Percentiles rank a stretch among this genome's conserved stretches.
phyloP scores from a whole-genome alignment of 2,888 invertebrate genomes.

The Calameuta filiformis region DNA sequence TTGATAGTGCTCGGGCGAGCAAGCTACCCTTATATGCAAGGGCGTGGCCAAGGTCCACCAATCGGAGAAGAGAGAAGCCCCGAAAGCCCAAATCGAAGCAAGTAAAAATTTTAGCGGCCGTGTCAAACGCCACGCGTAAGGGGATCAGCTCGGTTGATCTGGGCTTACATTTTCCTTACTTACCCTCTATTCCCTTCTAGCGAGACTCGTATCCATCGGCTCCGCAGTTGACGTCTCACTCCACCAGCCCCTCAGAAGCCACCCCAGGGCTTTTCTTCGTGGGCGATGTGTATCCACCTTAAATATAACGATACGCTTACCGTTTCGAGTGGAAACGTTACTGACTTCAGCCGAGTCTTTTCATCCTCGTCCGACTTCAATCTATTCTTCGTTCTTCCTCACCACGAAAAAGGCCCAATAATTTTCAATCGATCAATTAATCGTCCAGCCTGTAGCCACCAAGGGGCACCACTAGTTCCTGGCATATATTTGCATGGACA shows the following conservation, averaged over 20 bases:
- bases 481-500: background rate
- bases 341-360: constrained; percentile 7
- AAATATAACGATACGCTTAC: constrained; percentile 4
- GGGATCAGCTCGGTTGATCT: constrained; percentile 57
- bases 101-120: constrained; percentile 61
- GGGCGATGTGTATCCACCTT: constrained; percentile 1
- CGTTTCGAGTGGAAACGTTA: background rate
- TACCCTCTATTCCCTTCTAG: constrained; percentile 8
- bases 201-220: background rate
- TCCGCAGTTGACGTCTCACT: background rate
- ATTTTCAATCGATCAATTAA: background rate
- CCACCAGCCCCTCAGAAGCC: background rate
- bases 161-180: constrained; percentile 53
- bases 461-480: background rate
- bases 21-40: constrained; percentile 57
- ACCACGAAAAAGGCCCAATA: background rate
- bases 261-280: background rate
- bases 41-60: constrained; percentile 62
- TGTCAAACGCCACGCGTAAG: constrained; percentile 56
- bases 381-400: background rate
- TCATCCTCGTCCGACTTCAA: constrained; percentile 10
- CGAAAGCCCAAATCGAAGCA: constrained; percentile 58
- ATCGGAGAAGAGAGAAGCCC: constrained; percentile 51
- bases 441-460: background rate
- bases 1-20: constrained; percentile 54